These are phyloP conservation scores for Priocnemis perturbator DNA, from an alignment of 2,888 invertebrate genomes.

Conservation along the genomic window DNA sequence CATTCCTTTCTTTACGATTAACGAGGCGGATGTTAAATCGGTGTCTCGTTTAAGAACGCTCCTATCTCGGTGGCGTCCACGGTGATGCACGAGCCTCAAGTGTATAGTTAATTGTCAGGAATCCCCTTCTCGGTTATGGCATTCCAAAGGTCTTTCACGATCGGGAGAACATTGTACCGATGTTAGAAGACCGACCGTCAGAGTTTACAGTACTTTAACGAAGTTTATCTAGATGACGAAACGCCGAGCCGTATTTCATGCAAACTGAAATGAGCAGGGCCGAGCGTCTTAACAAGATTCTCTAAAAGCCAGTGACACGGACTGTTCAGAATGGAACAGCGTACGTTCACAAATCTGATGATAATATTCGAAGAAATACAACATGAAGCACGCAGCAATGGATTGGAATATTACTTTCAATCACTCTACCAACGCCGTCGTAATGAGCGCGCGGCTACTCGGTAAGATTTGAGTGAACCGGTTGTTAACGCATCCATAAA, in stretches of 20 bases:
- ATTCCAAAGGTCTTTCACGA: constrained; percentile 48
- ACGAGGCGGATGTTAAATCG: constrained; percentile 53
- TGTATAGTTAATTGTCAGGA: constrained; percentile 62
- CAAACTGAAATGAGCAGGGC: not conserved
- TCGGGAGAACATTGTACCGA: constrained; percentile 34
- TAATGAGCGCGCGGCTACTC: too few relatives aligned
- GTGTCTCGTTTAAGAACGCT: constrained; percentile 49
- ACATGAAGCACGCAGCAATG: too few relatives aligned
- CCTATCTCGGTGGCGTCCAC: constrained; percentile 53
- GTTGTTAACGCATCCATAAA: not conserved
- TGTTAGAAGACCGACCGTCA: constrained; percentile 27
- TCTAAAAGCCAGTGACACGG: too few relatives aligned
- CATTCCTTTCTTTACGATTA: constrained; percentile 45
- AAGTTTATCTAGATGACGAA: not conserved
- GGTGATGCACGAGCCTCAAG: constrained; percentile 58
- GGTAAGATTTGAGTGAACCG: too few relatives aligned
- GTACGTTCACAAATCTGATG: too few relatives aligned
- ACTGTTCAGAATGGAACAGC: too few relatives aligned
- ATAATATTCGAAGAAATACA: too few relatives aligned
- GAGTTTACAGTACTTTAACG: constrained; percentile 32
- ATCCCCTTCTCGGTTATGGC: constrained; percentile 58
- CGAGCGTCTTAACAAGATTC: too few relatives aligned
- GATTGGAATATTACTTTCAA: too few relatives aligned
- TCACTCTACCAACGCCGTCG: too few relatives aligned
- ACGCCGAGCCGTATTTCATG: not conserved